These are phyloP conservation scores for Gorsachius magnificus DNA, from an alignment of 2,797 vertebrate species.

Conservation along the genomic window DNA sequence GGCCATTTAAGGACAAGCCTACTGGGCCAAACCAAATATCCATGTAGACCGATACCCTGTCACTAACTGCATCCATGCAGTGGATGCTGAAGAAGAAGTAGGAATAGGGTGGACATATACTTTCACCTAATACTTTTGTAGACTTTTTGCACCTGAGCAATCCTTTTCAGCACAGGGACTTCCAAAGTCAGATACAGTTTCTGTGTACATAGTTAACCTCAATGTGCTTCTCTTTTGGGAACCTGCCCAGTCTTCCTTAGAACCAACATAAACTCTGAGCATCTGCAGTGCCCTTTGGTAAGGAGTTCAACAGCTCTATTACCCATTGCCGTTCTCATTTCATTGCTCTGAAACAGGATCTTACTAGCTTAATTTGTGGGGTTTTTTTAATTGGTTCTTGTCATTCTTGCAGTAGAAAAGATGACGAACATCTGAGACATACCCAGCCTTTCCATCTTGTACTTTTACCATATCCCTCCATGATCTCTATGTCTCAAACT, in stretches of 20 bases:
- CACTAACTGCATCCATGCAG: not conserved
- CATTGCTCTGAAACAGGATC: not conserved
- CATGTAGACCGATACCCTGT: not conserved
- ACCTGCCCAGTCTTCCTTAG: not conserved
- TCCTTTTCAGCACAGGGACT: not conserved
- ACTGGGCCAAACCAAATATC: not conserved
- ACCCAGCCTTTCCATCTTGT: not conserved
- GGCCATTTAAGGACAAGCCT: not conserved
- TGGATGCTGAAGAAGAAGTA: not conserved
- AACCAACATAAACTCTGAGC: not conserved
- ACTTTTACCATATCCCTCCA: not conserved
- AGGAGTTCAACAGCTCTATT: not conserved
- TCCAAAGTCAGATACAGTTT: not conserved
- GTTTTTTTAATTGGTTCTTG: not conserved
- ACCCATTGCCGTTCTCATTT: not conserved
- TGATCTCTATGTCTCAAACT: not conserved
- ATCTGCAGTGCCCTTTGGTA: not conserved
- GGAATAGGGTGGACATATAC: not conserved
- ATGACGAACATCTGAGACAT: not conserved
- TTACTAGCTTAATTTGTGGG: not conserved
- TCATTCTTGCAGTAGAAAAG: not conserved
- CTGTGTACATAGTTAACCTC: not conserved
- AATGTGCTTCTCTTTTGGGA: not conserved
- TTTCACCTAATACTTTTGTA: not conserved
- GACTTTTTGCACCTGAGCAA: not conserved